Conservation (phyloP, 1,140 invertebrate species). For the Diabrotica undecimpunctata region DNA sequence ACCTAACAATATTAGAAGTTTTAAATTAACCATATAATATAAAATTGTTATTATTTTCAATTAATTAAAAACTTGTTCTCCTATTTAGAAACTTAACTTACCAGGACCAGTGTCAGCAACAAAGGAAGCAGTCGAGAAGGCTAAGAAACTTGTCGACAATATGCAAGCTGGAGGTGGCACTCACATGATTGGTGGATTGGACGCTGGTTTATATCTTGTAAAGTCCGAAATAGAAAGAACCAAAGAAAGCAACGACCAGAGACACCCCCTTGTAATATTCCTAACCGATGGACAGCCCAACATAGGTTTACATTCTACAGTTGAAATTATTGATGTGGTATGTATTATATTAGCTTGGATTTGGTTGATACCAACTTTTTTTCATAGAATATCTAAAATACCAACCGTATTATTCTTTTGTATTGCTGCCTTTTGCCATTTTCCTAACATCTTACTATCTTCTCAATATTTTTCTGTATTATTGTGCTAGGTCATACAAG, state of each 20-base stretch:
- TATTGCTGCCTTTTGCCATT: too few species aligned
- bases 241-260: conserved; percentile 18
- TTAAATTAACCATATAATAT: too few species aligned
- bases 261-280: conserved; percentile 64
- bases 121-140: conserved; percentile 51
- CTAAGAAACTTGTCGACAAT: conserved; percentile 53
- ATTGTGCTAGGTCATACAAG: too few species aligned
- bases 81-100: conserved; percentile 8
- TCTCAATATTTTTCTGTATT: too few species aligned
- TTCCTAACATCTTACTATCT: too few species aligned
- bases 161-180: conserved; percentile 56
- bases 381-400: too few species aligned
- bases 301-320: conserved; percentile 53
- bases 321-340: conserved; percentile 17
- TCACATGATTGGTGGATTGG: conserved; percentile 61
- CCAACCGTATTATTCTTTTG: too few species aligned
- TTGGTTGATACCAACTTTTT: background rate
- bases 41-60: too few species aligned
- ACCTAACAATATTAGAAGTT: too few species aligned
- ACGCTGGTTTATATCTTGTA: conserved; percentile 41
- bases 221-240: conserved; percentile 51
- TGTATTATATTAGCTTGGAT: conserved; percentile 14
- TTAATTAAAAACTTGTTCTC: too few species aligned
- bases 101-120: background rate
- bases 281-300: conserved; percentile 71